phyloP scores from a whole-genome alignment of 2,888 invertebrate species.

The Epinotia nisella region DNA sequence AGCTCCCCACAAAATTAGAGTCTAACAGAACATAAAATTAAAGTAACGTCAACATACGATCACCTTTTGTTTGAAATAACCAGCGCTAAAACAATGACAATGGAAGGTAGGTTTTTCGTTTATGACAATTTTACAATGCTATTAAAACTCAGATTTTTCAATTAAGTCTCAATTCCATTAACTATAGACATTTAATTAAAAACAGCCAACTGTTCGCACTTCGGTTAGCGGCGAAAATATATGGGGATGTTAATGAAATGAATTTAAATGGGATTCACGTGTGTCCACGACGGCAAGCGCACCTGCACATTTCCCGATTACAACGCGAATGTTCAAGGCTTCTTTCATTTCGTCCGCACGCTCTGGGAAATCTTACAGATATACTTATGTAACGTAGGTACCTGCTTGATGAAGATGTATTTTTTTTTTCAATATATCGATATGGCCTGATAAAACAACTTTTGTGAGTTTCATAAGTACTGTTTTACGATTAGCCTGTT shows the following conservation, averaged over 20 bases:
- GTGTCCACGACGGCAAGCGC: constrained; percentile 14
- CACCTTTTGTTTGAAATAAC: no score
- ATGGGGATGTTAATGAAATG: constrained; percentile 33
- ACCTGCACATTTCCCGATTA: constrained; percentile 30
- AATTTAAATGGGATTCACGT: constrained; percentile 32
- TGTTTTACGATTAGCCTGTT: no score
- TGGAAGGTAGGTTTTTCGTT: not conserved
- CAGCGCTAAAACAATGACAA: not conserved
- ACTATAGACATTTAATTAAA: constrained; percentile 32
- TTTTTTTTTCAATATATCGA: not conserved
- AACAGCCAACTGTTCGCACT: constrained; percentile 33
- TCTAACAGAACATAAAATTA: no score
- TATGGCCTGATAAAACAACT: not conserved
- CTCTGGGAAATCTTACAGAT: not conserved
- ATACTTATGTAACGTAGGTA: not conserved
- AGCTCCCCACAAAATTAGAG: no score
- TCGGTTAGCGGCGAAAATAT: constrained; percentile 29
- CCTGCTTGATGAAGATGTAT: not conserved
- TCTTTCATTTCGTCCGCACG: not conserved
- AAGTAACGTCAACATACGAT: no score
- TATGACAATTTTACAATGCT: not conserved
- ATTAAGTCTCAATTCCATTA: constrained; percentile 23
- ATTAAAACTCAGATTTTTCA: constrained; percentile 7
- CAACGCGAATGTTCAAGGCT: not conserved
- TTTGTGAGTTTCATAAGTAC: no score